These are phyloP conservation scores for Dioctria linearis DNA, from an alignment of 2,888 invertebrate genomes.

Conservation along the genomic window DNA sequence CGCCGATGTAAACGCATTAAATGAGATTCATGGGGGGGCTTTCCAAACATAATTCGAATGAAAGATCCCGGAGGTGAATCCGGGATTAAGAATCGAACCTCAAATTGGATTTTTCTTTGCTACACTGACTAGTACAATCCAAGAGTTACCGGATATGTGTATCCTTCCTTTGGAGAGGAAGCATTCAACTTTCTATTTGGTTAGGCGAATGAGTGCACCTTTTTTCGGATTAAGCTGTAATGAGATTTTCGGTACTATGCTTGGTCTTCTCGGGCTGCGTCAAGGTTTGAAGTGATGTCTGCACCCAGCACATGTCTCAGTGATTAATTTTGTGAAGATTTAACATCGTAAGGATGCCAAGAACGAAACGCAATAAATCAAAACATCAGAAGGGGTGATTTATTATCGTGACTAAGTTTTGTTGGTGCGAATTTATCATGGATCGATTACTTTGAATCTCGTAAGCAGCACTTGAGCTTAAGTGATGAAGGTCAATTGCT, in stretches of 20 bases:
- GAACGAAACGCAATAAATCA: constrained; percentile 52
- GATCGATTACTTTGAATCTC: constrained; percentile 32
- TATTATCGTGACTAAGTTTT: constrained; percentile 38
- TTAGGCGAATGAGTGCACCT: constrained; percentile 25
- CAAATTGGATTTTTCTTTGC: constrained; percentile 53
- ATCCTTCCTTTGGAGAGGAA: not conserved
- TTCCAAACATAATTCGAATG: constrained; percentile 13
- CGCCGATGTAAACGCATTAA: too few species aligned
- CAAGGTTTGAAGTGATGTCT: not conserved
- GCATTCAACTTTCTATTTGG: too few species aligned
- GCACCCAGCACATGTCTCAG: constrained; percentile 49
- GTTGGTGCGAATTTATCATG: constrained; percentile 16
- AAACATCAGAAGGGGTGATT: constrained; percentile 49
- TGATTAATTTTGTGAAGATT: constrained; percentile 55
- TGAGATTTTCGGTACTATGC: constrained; percentile 18
- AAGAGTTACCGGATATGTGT: not conserved
- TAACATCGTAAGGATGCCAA: constrained; percentile 37
- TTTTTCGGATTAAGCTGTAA: constrained; percentile 10
- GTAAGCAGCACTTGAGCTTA: not conserved
- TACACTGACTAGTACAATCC: not conserved
- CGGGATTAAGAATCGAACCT: constrained; percentile 53
- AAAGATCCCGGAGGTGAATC: constrained; percentile 32
- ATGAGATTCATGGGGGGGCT: too few species aligned
- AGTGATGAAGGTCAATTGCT: not conserved
- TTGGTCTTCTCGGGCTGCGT: not conserved